These are phyloP conservation scores for Prenolepis imparis DNA, from an alignment of 2,888 invertebrate species.

Conservation along the genomic window DNA sequence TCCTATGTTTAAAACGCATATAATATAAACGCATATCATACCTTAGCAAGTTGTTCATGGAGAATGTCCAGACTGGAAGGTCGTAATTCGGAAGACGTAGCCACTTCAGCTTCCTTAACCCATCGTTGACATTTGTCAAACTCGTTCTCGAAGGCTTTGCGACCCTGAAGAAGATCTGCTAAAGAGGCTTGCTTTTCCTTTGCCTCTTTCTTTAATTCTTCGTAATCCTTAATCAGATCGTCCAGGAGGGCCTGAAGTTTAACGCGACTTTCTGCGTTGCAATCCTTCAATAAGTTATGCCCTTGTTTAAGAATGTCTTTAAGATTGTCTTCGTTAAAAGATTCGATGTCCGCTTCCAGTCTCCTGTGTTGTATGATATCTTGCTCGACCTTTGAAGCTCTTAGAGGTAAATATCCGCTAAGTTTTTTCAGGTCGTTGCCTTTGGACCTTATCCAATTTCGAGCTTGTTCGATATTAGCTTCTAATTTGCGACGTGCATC, in stretches of 20 bases:
- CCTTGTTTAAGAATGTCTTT: slow-evolving; percentile 93
- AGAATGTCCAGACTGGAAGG: slow-evolving; percentile 93
- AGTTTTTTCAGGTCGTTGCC: slow-evolving; percentile 92
- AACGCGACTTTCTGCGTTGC: slow-evolving; percentile 90
- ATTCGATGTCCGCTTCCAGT: slow-evolving; percentile 92
- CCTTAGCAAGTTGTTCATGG: slow-evolving; percentile 95
- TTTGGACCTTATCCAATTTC: slow-evolving; percentile 93
- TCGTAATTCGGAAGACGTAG: slow-evolving; percentile 93
- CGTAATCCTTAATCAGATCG: slow-evolving; percentile 91
- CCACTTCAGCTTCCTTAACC: slow-evolving; percentile 96
- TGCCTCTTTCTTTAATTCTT: slow-evolving; percentile 91
- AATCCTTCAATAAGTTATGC: slow-evolving; percentile 92
- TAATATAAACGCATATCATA: slow-evolving; percentile 75
- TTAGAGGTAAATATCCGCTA: slow-evolving; percentile 92
- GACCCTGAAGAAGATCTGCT: slow-evolving; percentile 91
- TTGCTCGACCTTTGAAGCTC: slow-evolving; percentile 93
- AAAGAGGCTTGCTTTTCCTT: slow-evolving; percentile 91
- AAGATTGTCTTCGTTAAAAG: slow-evolving; percentile 92
- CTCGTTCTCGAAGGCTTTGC: slow-evolving; percentile 94
- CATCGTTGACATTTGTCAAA: slow-evolving; percentile 94
- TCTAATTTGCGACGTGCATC: slow-evolving; percentile 92
- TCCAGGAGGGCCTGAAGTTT: slow-evolving; percentile 90
- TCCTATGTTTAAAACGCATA: background rate
- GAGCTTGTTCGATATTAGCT: slow-evolving; percentile 92
- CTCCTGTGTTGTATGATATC: slow-evolving; percentile 92